phyloP scores from a whole-genome alignment of 2,888 invertebrate species.

The Artemia sp. region DNA sequence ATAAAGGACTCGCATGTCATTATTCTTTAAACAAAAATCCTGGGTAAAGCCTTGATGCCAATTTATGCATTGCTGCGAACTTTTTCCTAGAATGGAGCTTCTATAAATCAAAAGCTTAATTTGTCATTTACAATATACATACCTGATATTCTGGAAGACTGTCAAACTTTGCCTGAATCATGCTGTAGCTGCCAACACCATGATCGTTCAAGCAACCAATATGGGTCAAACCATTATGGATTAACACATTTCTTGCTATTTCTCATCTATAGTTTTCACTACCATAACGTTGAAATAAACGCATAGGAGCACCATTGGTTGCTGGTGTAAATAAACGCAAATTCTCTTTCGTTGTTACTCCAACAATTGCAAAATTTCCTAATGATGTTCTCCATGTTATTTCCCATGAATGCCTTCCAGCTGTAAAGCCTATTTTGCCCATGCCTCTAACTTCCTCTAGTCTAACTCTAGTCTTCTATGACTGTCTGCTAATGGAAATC shows the following conservation, averaged over 20 bases:
- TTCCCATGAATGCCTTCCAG: slow-evolving; percentile 89
- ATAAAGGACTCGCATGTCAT: too few relatives aligned
- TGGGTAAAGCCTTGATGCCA: too few relatives aligned
- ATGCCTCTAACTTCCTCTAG: slow-evolving; percentile 79
- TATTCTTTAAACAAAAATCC: too few relatives aligned
- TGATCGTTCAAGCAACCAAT: too few relatives aligned
- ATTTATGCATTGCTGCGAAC: too few relatives aligned
- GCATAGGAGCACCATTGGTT: slow-evolving; percentile 43
- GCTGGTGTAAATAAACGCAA: too few relatives aligned
- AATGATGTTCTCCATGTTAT: slow-evolving; percentile 95
- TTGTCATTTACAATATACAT: slow-evolving; percentile 25
- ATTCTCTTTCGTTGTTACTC: slow-evolving; percentile 64
- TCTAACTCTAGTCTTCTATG: slow-evolving; percentile 97
- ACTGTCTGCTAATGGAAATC: slow-evolving; percentile 16
- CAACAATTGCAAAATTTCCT: slow-evolving; percentile 94
- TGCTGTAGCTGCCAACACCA: too few relatives aligned
- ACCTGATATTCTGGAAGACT: slow-evolving; percentile 93
- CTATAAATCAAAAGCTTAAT: too few relatives aligned
- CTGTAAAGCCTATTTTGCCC: slow-evolving; percentile 46
- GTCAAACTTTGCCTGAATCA: too few relatives aligned
- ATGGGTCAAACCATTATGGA: slow-evolving; percentile 58
- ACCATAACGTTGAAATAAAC: slow-evolving; percentile 75
- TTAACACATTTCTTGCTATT: slow-evolving; percentile 78
- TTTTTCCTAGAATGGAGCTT: too few relatives aligned
- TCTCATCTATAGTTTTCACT: slow-evolving; percentile 99